Evolutionary conservation across 2,797 vertebrate species (phyloP).

Genomic region (Thaleichthys pacificus): DNA sequence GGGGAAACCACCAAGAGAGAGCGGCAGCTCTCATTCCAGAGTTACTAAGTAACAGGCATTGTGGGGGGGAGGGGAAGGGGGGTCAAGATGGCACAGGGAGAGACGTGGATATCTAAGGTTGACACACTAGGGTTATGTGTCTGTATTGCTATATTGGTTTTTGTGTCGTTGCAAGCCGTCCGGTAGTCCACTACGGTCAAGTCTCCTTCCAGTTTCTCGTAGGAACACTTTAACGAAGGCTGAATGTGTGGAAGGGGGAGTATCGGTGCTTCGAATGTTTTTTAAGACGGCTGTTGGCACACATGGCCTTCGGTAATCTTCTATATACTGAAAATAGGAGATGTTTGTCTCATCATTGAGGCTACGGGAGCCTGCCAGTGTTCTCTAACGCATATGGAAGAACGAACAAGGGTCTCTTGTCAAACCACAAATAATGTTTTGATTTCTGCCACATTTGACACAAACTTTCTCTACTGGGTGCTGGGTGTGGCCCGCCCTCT

Average conservation of each 20-base stretch:
- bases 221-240: slow-evolving; percentile 18
- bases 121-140: slow-evolving; percentile 32
- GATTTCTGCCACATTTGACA: slow-evolving; percentile 28
- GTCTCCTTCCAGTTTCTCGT: slow-evolving; percentile 15
- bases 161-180: slow-evolving; percentile 17
- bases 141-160: slow-evolving; percentile 17
- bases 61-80: not conserved
- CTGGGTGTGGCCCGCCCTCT: slow-evolving; percentile 27
- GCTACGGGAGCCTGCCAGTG: slow-evolving; percentile 4
- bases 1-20: not conserved
- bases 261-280: slow-evolving; percentile 56
- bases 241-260: slow-evolving; percentile 48
- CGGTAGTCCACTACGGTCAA: slow-evolving; percentile 21
- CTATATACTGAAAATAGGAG: slow-evolving; percentile 11
- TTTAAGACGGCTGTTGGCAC: slow-evolving; percentile 21
- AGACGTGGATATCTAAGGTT: slow-evolving; percentile 5
- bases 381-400: slow-evolving; percentile 21
- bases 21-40: not conserved
- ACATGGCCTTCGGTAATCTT: slow-evolving; percentile 7
- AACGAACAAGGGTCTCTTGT: slow-evolving; percentile 9
- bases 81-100: not conserved
- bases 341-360: slow-evolving; percentile 10
- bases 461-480: slow-evolving; percentile 20
- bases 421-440: slow-evolving; percentile 29
- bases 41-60: not conserved